phyloP scores from a whole-genome alignment of 2,113 vertebrate genomes.

The Colius striatus region DNA sequence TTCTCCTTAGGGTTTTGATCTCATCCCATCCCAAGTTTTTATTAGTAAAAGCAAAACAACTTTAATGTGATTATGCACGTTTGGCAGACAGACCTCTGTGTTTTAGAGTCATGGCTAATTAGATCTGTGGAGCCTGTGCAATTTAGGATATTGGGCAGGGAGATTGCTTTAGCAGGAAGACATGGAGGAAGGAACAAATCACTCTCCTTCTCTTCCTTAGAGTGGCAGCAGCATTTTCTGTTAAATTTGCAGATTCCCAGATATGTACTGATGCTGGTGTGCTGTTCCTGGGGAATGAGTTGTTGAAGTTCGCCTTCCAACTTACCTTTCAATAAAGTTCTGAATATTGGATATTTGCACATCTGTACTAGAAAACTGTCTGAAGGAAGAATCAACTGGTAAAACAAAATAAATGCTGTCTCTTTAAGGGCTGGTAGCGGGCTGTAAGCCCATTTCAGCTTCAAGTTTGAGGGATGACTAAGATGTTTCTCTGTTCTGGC shows the following conservation, averaged over 20 bases:
- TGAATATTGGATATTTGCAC: not conserved
- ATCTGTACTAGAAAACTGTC: not conserved
- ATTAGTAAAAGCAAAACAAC: not conserved
- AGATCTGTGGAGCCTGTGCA: not conserved
- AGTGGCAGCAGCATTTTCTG: not conserved
- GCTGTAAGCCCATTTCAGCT: not conserved
- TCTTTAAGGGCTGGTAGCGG: not conserved
- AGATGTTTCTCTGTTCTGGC: conserved; percentile 7
- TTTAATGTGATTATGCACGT: not conserved
- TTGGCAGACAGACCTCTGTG: not conserved
- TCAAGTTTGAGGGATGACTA: not conserved
- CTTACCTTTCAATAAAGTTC: not conserved
- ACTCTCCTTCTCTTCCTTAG: not conserved
- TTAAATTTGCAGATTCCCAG: not conserved
- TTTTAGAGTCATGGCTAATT: not conserved
- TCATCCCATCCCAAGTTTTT: not conserved
- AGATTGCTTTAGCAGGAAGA: not conserved
- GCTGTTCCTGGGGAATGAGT: not conserved
- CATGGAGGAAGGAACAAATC: not conserved
- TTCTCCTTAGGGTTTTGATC: not conserved
- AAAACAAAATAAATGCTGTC: not conserved
- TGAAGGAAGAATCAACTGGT: not conserved
- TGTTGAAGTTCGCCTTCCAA: not conserved
- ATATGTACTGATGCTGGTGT: not conserved
- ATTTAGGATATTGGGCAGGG: not conserved